phyloP scores from a whole-genome alignment of 2,113 vertebrate genomes.

The Labeo catla region DNA sequence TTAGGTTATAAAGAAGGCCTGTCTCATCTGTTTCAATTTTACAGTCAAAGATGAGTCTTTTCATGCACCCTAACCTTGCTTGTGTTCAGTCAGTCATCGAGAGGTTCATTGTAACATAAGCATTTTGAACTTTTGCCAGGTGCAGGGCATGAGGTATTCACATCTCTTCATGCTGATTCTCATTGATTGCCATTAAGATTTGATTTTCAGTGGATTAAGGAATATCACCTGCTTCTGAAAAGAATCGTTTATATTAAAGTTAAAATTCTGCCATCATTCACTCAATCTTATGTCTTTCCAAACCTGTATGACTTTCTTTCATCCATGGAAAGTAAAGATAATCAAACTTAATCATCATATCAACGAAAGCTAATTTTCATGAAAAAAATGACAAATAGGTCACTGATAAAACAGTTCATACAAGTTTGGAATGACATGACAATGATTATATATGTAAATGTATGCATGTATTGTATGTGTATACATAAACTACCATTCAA shows the following conservation, averaged over 20 bases:
- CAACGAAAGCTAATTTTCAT: neutral
- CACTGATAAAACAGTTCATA: neutral
- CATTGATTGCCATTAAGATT: neutral
- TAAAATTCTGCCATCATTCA: neutral
- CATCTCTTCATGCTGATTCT: neutral
- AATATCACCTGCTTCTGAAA: neutral
- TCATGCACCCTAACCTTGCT: neutral
- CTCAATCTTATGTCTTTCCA: neutral
- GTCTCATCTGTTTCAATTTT: conserved; percentile 15
- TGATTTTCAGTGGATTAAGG: neutral
- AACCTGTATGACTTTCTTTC: neutral
- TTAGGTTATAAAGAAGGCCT: neutral
- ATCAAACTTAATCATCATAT: neutral
- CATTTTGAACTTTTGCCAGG: conserved; percentile 22
- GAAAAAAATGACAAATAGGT: neutral
- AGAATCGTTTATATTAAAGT: neutral
- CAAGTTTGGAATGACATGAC: neutral
- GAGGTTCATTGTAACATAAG: neutral
- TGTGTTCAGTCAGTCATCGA: neutral
- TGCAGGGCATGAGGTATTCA: neutral
- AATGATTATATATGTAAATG: too few species aligned
- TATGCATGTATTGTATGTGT: neutral
- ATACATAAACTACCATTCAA: neutral
- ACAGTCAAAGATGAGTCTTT: conserved; percentile 13
- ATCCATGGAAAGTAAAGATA: neutral